Evolutionary conservation across 1,140 invertebrate genomes (phyloP), one percentile per base, ranked within the genome.

Genomic region (Venustaconcha ellipsiformis): DNA sequence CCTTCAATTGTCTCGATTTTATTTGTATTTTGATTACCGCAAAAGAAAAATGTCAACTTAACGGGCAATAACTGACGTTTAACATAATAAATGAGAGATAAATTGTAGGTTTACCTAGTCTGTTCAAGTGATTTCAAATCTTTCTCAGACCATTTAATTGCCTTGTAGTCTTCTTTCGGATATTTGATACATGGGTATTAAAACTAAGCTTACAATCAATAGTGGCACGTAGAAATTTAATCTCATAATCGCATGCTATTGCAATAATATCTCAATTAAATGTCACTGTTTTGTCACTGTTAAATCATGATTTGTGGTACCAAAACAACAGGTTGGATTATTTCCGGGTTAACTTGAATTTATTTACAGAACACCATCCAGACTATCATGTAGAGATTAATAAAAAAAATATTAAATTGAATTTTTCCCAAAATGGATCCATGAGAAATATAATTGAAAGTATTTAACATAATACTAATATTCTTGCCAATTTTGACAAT

Each of bases 171-270:
- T 77, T 78, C n/a, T 67, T 71, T 58, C 69, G 72, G 14, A 74
- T 66, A 57, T 26, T 74, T 30, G 23, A 62, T 23, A 67, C 63
- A 66, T 78, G 77, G 26, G 23, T 57, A 60, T 74, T 59, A 72
- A 67, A 74, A 60, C 72, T 75, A 14, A 78, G 63, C 48, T 60
- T 72, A 68, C 59, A 75, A 75, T 79, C 72, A 63, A 79, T 72
- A 68, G 63, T 62, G 55, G 70, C 67, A 58, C 70, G 59, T 48
- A 69, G 65, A 6, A 79, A 59, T 74, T 75, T 75, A 14, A 76
- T 70, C 5, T 17, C 55, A 23, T 79, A 69, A 63, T 79, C 78
- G 69, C 68, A 78, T 56, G 55, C 17, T 62, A 77, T 72, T 63
- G 20, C 20, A n/a, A 23, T n/a, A 70, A 63, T 37, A 55, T 20